Base-by-base conservation (phyloP, 2,113 vertebrate species). In the Talpa occidentalis region DNA sequence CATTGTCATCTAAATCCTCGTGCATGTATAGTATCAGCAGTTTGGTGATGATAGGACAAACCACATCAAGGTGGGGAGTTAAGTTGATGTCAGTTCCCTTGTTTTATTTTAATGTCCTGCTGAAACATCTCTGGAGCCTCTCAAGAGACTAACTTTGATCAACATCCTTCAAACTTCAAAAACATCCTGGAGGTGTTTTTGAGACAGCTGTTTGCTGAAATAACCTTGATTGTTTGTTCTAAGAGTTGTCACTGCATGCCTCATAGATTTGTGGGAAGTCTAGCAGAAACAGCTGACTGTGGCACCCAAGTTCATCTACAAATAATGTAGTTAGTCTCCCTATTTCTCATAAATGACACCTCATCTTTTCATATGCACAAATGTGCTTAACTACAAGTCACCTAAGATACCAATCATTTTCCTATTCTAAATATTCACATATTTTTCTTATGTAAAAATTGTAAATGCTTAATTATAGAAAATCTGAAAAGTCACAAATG, bases 111-210 rank as follows among this genome's bases (percentile, higher is more conserved):
- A 88, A 56, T 42, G 28, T 91, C 22, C 91, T 89, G 86, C 81
- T 95, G 82, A 93, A 96, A 91, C 37, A 17, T 92, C 92, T 97
- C 69, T 81, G 87, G 87, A 95, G 67, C 14, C 64, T 97, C 91
- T 84, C 66, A 90, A 92, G 44, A 96, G 42, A 66, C 44, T 91
- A 88, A 52, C 52, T 96, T 97, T 97, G 49, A 94, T 96, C 78
- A 94, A 70, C 56, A 70, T 90, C 86, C 76, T 70, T 73, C 67
- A 91, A 59, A 49, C 52, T 95, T 97, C 95, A 94, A 80, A 95
- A 72, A 9, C 54, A 70, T 89, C 89, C 35, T 70, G 74, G 59
- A 90, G 42, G 5, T 94, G 44, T 70, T 42, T 91, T 11, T 78
- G 59, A 76, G 79, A 76, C 35, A 82, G 60, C 30, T 54, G 28